A percentile compares a stretch with the other conserved stretches of the same genome.
These are phyloP conservation scores for Embidobia sp. DNA, from an alignment of 2,888 invertebrate species.

Conservation along the genomic window DNA sequence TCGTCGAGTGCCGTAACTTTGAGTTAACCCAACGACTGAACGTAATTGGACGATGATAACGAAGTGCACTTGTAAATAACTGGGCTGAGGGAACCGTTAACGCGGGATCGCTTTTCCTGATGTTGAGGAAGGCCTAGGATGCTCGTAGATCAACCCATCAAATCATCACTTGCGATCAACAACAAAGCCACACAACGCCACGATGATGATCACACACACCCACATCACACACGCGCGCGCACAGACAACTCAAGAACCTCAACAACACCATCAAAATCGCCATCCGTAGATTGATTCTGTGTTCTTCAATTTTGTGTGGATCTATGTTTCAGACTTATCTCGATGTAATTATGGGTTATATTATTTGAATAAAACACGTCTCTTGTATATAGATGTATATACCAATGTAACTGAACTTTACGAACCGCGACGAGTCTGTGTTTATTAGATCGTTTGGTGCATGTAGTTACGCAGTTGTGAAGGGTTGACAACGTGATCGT, in stretches of 20 bases:
- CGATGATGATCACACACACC: constrained; percentile 32
- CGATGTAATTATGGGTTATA: constrained; percentile 51
- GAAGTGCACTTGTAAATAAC: constrained; percentile 45
- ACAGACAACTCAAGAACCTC: constrained; percentile 16
- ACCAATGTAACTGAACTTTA: constrained; percentile 19
- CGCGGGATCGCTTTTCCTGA: constrained; percentile 26
- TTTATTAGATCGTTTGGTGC: constrained; percentile 54
- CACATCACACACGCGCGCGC: constrained; percentile 12
- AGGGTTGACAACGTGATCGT: constrained; percentile 46
- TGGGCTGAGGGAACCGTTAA: constrained; percentile 32
- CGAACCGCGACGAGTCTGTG: constrained; percentile 27
- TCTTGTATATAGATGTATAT: constrained; percentile 56
- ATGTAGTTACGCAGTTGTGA: constrained; percentile 46
- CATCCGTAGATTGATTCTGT: constrained; percentile 42
- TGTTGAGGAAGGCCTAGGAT: constrained; percentile 74
- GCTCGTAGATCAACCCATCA: constrained; percentile 73
- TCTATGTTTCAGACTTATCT: constrained; percentile 56
- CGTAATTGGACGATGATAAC: constrained; percentile 14
- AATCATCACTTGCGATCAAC: constrained; percentile 29
- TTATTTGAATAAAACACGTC: constrained; percentile 19
- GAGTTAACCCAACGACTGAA: constrained; percentile 32
- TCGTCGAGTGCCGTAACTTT: constrained; percentile 1
- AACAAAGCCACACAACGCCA: constrained; percentile 47
- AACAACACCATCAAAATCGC: constrained; percentile 14
- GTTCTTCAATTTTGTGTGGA: constrained; percentile 42